A percentile compares a stretch with the other conserved stretches of the same genome.
These are phyloP conservation scores for Betta splendens DNA, from an alignment of 2,797 vertebrate genomes.

Conservation along the genomic window DNA sequence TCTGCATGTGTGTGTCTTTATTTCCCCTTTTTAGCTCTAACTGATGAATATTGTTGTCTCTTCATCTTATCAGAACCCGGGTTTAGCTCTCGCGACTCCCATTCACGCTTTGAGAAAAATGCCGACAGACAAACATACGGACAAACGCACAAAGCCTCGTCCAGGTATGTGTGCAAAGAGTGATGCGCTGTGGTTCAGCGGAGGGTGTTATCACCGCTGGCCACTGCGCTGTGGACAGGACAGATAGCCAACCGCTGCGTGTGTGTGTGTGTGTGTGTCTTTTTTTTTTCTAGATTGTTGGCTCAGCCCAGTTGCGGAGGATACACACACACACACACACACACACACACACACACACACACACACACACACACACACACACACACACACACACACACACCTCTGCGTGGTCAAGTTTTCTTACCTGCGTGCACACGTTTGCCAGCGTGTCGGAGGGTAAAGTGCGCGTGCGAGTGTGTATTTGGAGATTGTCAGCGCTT, in stretches of 20 bases:
- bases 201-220: conserved; percentile 70
- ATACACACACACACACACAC: too few species aligned
- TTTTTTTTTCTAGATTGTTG: conserved; percentile 51
- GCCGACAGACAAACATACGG: conserved; percentile 32
- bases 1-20: neutral
- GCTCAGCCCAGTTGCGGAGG: conserved; percentile 66
- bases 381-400: too few species aligned
- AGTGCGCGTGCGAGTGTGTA: conserved; percentile 18
- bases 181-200: conserved; percentile 63
- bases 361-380: too few species aligned
- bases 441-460: conserved; percentile 34
- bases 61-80: conserved; percentile 33
- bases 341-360: too few species aligned
- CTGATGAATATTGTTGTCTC: conserved; percentile 9
- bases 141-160: conserved; percentile 20
- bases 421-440: conserved; percentile 31
- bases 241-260: conserved; percentile 62
- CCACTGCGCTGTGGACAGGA: conserved; percentile 65
- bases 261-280: neutral
- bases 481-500: conserved; percentile 56
- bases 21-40: conserved; percentile 3
- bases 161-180: conserved; percentile 49
- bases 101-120: conserved; percentile 46
- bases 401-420: conserved; percentile 39
- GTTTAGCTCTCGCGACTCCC: conserved; percentile 39